These are phyloP conservation scores for Acrocephalus arundinaceus DNA, from an alignment of 2,113 vertebrate species.

Conservation along the genomic window DNA sequence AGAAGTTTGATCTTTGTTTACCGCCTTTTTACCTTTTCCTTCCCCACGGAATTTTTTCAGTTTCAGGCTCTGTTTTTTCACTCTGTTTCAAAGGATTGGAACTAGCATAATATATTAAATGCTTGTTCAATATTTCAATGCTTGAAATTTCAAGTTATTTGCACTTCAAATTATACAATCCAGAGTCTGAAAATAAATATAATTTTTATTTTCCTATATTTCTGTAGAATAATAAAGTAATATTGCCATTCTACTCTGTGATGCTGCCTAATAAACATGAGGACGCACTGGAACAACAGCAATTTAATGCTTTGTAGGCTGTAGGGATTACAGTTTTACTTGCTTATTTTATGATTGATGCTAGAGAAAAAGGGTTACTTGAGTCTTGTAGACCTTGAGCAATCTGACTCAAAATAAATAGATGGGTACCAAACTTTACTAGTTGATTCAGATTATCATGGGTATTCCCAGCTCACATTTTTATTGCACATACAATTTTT, in stretches of 20 bases:
- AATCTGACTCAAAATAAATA: not conserved
- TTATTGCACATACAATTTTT: not conserved
- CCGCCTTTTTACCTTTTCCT: accelerated
- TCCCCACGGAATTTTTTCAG: not conserved
- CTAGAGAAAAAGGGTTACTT: not conserved
- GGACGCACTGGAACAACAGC: not conserved
- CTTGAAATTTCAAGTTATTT: not conserved
- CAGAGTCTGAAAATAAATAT: not conserved
- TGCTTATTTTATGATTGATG: not conserved
- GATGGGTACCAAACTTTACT: not conserved
- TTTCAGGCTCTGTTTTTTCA: not conserved
- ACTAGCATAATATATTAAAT: not conserved
- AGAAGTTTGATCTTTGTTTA: not conserved
- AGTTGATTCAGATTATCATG: not conserved
- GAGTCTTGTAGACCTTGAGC: not conserved
- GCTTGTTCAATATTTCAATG: not conserved
- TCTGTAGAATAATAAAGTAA: not conserved
- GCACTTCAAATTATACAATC: not conserved
- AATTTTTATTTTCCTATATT: not conserved
- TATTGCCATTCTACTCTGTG: not conserved
- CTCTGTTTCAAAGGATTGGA: not conserved
- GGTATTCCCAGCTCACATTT: not conserved
- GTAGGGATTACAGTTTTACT: not conserved
- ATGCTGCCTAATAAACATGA: not conserved
- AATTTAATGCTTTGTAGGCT: not conserved